These are phyloP conservation scores for Diplazon laetatorius DNA, from an alignment of 2,888 invertebrate genomes.

Conservation along the genomic window DNA sequence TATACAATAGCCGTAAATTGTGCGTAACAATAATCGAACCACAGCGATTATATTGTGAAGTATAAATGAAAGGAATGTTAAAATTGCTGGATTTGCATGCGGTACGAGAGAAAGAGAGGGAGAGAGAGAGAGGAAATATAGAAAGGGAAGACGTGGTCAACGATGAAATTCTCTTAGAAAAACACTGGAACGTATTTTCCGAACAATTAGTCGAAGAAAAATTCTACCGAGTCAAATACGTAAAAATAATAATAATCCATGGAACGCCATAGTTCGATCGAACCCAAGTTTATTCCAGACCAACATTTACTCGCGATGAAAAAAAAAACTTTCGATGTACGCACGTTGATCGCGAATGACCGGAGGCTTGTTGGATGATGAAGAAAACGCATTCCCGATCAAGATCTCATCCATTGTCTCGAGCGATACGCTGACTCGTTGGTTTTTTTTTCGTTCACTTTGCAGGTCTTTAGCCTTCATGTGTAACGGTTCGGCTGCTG, in stretches of 20 bases:
- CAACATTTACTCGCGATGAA: background rate
- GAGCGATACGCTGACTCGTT: slow-evolving; percentile 1
- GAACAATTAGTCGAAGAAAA: background rate
- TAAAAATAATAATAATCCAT: background rate
- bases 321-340: background rate
- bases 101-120: too few species aligned
- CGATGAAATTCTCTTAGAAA: background rate
- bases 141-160: background rate
- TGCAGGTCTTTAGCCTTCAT: background rate
- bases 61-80: background rate
- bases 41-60: background rate
- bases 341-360: slow-evolving; percentile 8
- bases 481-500: background rate
- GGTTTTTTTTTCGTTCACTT: background rate
- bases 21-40: background rate
- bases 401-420: slow-evolving; percentile 16
- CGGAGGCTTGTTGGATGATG: slow-evolving; percentile 2
- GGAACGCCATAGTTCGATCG: background rate
- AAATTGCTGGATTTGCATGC: too few species aligned
- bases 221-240: background rate
- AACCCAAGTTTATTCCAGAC: background rate
- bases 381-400: slow-evolving; percentile 8
- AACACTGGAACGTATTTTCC: background rate
- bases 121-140: background rate
- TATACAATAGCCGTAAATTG: background rate